phyloP scores from a whole-genome alignment of 2,797 vertebrate species.

The Acrossocheilus fasciatus region DNA sequence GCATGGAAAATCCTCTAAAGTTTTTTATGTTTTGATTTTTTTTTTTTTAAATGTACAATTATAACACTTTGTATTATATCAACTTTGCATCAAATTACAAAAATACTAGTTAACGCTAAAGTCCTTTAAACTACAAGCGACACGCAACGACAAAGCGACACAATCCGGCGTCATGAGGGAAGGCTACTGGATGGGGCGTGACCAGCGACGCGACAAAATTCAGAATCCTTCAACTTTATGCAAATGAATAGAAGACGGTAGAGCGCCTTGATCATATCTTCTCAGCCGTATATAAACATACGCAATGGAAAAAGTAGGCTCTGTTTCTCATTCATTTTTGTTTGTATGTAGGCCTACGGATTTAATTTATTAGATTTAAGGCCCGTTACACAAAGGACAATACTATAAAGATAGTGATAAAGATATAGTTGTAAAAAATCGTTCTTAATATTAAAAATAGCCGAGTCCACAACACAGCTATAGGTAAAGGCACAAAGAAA shows the following conservation, averaged over 20 bases:
- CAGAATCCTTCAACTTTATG: neutral
- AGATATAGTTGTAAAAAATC: neutral
- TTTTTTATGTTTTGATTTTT: neutral
- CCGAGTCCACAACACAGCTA: neutral
- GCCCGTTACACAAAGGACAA: neutral
- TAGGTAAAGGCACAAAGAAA: neutral
- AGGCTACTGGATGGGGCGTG: neutral
- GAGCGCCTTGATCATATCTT: too few species aligned
- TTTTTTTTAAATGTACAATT: neutral
- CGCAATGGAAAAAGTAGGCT: neutral
- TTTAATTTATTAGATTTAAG: neutral
- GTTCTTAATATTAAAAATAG: neutral
- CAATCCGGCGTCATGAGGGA: neutral
- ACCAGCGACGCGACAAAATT: neutral
- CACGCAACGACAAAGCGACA: too few species aligned
- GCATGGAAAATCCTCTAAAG: neutral
- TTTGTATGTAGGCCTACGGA: neutral
- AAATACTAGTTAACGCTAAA: too few species aligned
- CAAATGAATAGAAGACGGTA: neutral
- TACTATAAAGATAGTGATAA: neutral
- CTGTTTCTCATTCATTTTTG: neutral
- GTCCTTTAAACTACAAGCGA: too few species aligned
- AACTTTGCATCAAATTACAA: neutral
- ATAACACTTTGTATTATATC: neutral
- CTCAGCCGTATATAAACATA: neutral